phyloP scores from a whole-genome alignment of 2,888 invertebrate species.

The Oscheius myriophilus region DNA sequence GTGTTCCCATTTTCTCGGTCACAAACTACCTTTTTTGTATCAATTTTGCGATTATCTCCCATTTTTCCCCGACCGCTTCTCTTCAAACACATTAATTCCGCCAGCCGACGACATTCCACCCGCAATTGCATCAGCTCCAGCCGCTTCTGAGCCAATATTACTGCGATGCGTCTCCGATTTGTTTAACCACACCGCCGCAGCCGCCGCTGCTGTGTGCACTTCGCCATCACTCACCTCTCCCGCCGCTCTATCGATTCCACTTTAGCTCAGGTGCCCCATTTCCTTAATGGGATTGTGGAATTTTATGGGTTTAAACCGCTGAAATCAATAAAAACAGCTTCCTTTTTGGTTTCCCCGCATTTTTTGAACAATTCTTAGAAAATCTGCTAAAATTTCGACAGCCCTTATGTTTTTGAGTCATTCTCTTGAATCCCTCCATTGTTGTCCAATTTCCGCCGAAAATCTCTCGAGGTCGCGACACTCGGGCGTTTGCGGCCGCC shows the following conservation, averaged over 20 bases:
- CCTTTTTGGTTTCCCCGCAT: too few relatives aligned
- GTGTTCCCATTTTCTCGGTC: too few relatives aligned
- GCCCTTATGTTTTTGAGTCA: too few relatives aligned
- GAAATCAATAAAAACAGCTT: too few relatives aligned
- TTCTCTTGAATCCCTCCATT: not conserved
- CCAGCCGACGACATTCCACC: too few relatives aligned
- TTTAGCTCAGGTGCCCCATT: constrained; percentile 4
- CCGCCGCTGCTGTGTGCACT: constrained; percentile 24
- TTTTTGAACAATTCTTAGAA: too few relatives aligned
- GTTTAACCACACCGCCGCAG: constrained; percentile 22
- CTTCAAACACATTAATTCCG: too few relatives aligned
- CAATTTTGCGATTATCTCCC: too few relatives aligned
- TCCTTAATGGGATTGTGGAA: constrained; percentile 6
- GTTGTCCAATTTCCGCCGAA: not conserved
- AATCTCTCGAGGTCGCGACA: not conserved
- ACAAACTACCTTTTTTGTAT: too few relatives aligned
- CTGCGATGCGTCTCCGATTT: constrained; percentile 12
- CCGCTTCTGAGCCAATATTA: constrained; percentile 4
- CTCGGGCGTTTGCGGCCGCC: not conserved
- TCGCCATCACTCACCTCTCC: constrained; percentile 10
- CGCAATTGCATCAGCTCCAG: not conserved
- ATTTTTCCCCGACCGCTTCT: too few relatives aligned
- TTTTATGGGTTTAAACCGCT: constrained; percentile 3
- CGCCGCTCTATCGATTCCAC: constrained; percentile 16
- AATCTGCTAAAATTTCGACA: too few relatives aligned